These are phyloP conservation scores for Pangasius sanitwongsei DNA, from an alignment of 2,797 vertebrate species.

Conservation along the genomic window DNA sequence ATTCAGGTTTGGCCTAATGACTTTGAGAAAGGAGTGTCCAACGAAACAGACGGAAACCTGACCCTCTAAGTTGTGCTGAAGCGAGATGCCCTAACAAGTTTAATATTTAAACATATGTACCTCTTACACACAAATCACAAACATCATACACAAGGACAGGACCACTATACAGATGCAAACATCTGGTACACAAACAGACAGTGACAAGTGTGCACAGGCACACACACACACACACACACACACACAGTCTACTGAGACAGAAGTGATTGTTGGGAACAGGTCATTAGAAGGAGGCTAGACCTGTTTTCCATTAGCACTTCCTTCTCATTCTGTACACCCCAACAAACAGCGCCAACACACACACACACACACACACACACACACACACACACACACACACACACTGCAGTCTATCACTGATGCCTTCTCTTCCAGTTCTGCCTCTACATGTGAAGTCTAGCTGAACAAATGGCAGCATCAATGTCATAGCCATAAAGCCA, in stretches of 20 bases:
- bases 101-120: slow-evolving; percentile 30
- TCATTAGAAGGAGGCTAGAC: slow-evolving; percentile 24
- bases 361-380: slow-evolving; percentile 9
- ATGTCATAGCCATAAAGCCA: not conserved
- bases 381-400: slow-evolving; percentile 13
- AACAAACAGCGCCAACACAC: not conserved
- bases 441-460: not conserved
- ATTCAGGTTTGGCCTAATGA: slow-evolving; percentile 20
- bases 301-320: slow-evolving; percentile 43
- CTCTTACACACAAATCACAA: not conserved
- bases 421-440: slow-evolving; percentile 10
- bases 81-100: slow-evolving; percentile 8
- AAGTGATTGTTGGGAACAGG: slow-evolving; percentile 8
- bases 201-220: not conserved
- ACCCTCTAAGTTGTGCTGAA: slow-evolving; percentile 5
- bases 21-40: slow-evolving; percentile 20
- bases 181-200: slow-evolving; percentile 4
- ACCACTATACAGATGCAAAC: slow-evolving; percentile 12
- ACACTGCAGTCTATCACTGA: not conserved
- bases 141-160: slow-evolving; percentile 13
- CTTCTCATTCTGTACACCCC: not conserved
- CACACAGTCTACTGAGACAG: not conserved
- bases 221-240: not conserved
- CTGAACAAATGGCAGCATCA: not conserved
- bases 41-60: slow-evolving; percentile 15